A percentile compares a stretch with the other conserved stretches of the same genome.
Conservation (phyloP, 1,140 invertebrate genomes). For the Saccostrea cuccullata region DNA sequence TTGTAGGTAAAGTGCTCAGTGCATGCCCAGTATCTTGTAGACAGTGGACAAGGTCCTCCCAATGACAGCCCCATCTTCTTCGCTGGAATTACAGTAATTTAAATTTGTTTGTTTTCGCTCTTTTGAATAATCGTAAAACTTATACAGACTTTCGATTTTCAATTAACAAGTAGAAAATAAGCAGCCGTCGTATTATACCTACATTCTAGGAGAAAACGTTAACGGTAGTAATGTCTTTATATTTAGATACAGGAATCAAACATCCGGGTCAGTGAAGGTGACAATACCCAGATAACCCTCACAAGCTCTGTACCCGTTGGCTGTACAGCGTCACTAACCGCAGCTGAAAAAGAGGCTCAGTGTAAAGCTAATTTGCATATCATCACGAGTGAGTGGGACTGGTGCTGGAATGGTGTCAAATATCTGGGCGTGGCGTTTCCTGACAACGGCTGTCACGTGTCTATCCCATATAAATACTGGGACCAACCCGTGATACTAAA, state of each 20-base stretch:
- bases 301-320: background rate
- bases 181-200: too few relatives aligned
- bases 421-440: background rate
- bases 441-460: slow-evolving; percentile 21
- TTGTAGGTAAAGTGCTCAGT: background rate
- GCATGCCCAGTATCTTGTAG: background rate
- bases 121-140: too few relatives aligned
- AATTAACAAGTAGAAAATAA: too few relatives aligned
- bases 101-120: background rate
- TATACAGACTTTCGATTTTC: too few relatives aligned
- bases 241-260: background rate
- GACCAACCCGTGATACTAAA: background rate
- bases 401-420: slow-evolving; percentile 11
- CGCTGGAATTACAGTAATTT: background rate
- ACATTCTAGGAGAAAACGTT: too few relatives aligned
- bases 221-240: background rate
- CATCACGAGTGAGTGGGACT: slow-evolving; percentile 12
- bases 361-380: slow-evolving; percentile 30
- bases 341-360: slow-evolving; percentile 3
- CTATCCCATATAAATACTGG: slow-evolving; percentile 9
- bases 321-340: background rate
- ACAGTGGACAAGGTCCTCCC: background rate
- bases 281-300: background rate
- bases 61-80: background rate
- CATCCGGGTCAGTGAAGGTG: background rate